phyloP scores from a whole-genome alignment of 2,888 invertebrate species.

The Erpobdella octoculata region DNA sequence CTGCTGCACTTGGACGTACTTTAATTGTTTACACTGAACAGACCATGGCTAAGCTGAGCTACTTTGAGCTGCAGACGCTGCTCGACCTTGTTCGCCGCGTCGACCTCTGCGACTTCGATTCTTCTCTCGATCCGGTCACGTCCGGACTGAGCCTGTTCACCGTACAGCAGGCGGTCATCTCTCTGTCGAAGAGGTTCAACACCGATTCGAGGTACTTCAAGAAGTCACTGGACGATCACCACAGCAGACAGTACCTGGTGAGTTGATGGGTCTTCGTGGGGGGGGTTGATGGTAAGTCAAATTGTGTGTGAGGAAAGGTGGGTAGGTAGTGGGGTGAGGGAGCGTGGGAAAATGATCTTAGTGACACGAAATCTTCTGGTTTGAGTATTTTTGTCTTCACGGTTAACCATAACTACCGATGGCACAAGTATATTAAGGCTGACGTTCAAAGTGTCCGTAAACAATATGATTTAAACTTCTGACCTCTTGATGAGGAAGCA shows the following conservation, averaged over 20 bases:
- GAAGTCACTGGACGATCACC: slow-evolving; percentile 55
- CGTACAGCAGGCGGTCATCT: slow-evolving; percentile 57
- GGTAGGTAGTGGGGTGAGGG: too few relatives aligned
- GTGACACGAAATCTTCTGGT: too few relatives aligned
- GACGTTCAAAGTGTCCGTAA: too few relatives aligned
- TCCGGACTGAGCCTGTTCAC: not conserved
- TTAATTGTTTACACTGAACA: slow-evolving; percentile 22
- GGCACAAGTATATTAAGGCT: too few relatives aligned
- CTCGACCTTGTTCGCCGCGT: slow-evolving; percentile 58
- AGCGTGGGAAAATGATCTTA: too few relatives aligned
- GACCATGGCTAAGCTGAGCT: slow-evolving; percentile 53
- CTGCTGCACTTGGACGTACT: not conserved
- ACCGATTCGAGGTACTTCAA: slow-evolving; percentile 59
- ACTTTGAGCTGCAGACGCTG: slow-evolving; percentile 62
- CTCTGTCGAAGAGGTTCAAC: slow-evolving; percentile 59
- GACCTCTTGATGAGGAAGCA: too few relatives aligned
- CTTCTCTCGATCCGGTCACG: slow-evolving; percentile 54
- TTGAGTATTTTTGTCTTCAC: too few relatives aligned
- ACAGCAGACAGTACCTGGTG: slow-evolving; percentile 60
- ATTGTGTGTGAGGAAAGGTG: too few relatives aligned
- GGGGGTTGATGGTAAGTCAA: too few relatives aligned
- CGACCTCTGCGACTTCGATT: slow-evolving; percentile 59
- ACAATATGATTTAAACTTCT: too few relatives aligned
- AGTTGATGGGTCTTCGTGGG: slow-evolving; percentile 27
- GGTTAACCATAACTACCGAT: too few relatives aligned